Evolutionary conservation across 2,888 invertebrate genomes (phyloP), one percentile per base, ranked within the genome.

Genomic region (Cheilosia urbana): DNA sequence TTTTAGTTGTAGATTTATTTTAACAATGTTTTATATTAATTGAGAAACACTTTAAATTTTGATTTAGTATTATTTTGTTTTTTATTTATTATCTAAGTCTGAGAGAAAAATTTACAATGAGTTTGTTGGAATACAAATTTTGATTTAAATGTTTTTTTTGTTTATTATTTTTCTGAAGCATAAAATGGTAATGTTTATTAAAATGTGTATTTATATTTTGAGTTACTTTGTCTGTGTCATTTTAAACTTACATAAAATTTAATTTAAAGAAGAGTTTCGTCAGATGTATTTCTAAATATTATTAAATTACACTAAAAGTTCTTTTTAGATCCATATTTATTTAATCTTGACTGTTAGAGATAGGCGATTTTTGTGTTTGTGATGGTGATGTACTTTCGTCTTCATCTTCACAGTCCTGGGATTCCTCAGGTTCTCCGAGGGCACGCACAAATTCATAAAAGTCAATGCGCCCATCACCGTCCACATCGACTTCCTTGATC

Each of bases 401-500:
- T 47, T 95, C 95, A 63, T 94, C 94, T 42, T 96, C 96, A 47
- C 96, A 96, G 57, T 95, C 95, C 88, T 95, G 95, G 30, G 95
- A 95, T 89, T 96, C 96, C 90, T 96, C 96, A 0, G 97, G 97
- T 91, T 97, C 97, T 1, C 97, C 97, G 6, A 97, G 93, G 0
- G 97, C 97, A 89, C 96, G 95, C 2, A 96, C 97, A 83, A 93
- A 93, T 96, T 97, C 98, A 90, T 97, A 96, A 92, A 98, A 98
- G 92, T 98, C 97, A 89, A 98, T 98, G 87, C 97, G 94, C 2
- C 98, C 98, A 91, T 98, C 98, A 1, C 98, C 98, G 91, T 98
- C 97, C 2, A 98, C 97, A 90, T 98, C 98, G 7, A 98, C 98
- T 93, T 98, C 98, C 90, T 97, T 97, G 90, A 98, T 98, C 98